Base-by-base conservation (phyloP, 2,113 vertebrate species). In the Myrmecobius fasciatus region DNA sequence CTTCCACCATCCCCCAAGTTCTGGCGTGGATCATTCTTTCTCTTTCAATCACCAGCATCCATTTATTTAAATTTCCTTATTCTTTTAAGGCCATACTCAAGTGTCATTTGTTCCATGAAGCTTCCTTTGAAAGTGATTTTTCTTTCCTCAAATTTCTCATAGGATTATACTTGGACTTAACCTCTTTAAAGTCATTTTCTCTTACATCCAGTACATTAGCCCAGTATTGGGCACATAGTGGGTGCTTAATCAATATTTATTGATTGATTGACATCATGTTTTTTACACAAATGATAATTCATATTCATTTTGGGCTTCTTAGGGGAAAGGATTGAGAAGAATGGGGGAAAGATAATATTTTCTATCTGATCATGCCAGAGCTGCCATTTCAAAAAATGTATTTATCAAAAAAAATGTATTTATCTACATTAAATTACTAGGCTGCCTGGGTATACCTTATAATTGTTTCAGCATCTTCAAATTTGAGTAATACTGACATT, bases 261-360 rank as follows among this genome's bases (percentile, higher is more conserved):
- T 67, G 31, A 36, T 36, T n/a, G 31, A 36, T 67, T 67, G 31
- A 36, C 36, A 36, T 67, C 36, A 36, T 67, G 24, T 8, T 83
- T 75, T 83, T 83, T 43, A 22, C n/a, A 83, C 20, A 83, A 75
- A 22, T 83, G 6, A 83, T 43, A 22, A 83, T 83, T 83, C 20
- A 83, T 9, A 83, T n/a, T 83, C 0, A 2, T 22, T 89, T 53
- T 54, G 47, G 43, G 47, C 36, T 90, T 96, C 90, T 51, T 24
- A 49, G 46, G 52, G 28, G 26, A 91, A 52, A 93, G 89, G 53
- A 52, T 93, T 94, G 47, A 94, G 24, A 89, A 90, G 48, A 36
- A 92, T 92, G 89, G 36, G 11, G 56, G 0, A 53, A 95, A 92
- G 88, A 94, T 89, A 67, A 91, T 6, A 92, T 96, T 97, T 96